Percentiles rank a stretch among this genome's conserved stretches.
Evolutionary conservation across 2,888 invertebrate genomes (phyloP).

Genomic region (Hypomecis atomaria): DNA sequence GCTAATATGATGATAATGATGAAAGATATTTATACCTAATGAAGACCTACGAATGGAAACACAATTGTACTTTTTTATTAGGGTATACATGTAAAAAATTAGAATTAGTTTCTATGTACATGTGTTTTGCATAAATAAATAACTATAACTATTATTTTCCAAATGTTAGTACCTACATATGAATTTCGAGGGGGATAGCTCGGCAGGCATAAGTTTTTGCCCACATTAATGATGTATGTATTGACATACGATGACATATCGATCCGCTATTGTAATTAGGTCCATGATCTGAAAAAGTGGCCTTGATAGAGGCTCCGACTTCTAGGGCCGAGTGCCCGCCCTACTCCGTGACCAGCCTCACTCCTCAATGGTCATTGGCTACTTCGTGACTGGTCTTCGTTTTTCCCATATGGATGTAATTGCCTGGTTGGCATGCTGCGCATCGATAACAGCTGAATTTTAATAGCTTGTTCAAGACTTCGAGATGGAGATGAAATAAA

Average conservation of each 20-base stretch:
- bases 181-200: no score
- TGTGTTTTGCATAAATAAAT: no score
- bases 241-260: constrained; percentile 4
- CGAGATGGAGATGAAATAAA: constrained; percentile 17
- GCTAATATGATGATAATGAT: no score
- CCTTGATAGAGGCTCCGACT: constrained; percentile 19
- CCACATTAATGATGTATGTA: background rate
- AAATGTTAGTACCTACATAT: no score
- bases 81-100: no score
- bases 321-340: constrained; percentile 25
- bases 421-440: constrained; percentile 16
- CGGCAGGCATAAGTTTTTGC: no score
- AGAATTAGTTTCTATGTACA: no score
- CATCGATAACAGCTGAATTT: constrained; percentile 28
- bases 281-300: constrained; percentile 19
- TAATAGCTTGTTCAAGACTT: constrained; percentile 17
- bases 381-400: constrained; percentile 25
- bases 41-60: no score
- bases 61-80: no score
- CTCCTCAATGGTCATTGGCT: constrained; percentile 23
- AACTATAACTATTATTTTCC: no score
- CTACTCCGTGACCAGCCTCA: constrained; percentile 6
- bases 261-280: background rate
- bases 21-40: no score
- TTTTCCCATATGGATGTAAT: constrained; percentile 27